These are phyloP conservation scores for Oligia latruncula DNA, from an alignment of 2,888 invertebrate genomes.

Conservation along the genomic window DNA sequence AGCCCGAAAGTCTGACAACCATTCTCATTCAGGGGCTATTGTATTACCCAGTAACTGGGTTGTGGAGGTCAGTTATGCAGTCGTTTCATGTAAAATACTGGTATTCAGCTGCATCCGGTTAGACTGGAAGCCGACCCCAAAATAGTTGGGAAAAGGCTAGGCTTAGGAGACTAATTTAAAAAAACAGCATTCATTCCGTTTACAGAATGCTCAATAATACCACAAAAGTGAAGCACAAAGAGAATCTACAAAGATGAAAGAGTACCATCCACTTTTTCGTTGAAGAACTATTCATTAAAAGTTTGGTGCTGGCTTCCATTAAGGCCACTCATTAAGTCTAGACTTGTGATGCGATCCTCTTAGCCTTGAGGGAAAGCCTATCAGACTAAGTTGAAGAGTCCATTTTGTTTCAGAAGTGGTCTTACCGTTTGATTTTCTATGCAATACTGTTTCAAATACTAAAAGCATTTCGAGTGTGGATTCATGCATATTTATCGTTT, in stretches of 20 bases:
- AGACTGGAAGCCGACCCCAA: too few relatives aligned
- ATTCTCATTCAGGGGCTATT: too few relatives aligned
- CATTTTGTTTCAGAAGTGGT: conserved; percentile 46
- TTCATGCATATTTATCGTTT: neutral
- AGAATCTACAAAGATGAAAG: conserved; percentile 48
- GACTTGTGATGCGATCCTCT: conserved; percentile 52
- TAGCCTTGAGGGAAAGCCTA: conserved; percentile 51
- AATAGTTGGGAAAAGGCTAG: too few relatives aligned
- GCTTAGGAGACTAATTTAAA: too few relatives aligned
- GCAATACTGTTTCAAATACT: conserved; percentile 9
- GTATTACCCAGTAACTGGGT: too few relatives aligned
- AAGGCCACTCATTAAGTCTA: conserved; percentile 58
- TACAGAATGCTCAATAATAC: conserved; percentile 47
- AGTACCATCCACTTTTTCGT: conserved; percentile 61
- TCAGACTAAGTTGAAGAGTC: conserved; percentile 26
- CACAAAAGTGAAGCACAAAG: conserved; percentile 49
- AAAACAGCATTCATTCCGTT: neutral
- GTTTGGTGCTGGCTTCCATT: conserved; percentile 66
- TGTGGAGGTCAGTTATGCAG: too few relatives aligned
- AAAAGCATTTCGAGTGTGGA: neutral
- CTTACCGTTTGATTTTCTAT: conserved; percentile 46
- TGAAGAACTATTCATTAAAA: conserved; percentile 74
- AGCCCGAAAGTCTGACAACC: too few relatives aligned
- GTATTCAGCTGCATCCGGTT: too few relatives aligned
- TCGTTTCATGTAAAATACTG: too few relatives aligned